Evolutionary conservation across 2,797 vertebrate species (phyloP).

Genomic region (Pseudochirops corinnae): DNA sequence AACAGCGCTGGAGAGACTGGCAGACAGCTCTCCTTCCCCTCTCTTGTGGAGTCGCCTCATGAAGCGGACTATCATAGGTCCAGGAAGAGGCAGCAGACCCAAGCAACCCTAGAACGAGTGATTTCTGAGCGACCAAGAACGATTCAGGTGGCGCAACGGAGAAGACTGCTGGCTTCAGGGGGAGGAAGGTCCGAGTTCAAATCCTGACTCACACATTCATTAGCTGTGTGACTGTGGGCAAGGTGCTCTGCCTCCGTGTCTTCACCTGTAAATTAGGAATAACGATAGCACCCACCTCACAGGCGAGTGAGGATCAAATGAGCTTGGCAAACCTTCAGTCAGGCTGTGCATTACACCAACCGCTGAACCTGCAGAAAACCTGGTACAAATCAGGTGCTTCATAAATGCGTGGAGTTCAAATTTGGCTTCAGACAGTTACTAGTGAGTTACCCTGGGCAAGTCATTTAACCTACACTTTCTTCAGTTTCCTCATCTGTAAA

Average conservation of each 20-base stretch:
- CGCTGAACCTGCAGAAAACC: not conserved
- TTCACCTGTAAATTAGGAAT: not conserved
- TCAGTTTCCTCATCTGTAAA: not conserved
- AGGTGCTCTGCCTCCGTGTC: not conserved
- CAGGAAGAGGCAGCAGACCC: not conserved
- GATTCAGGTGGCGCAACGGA: fast-evolving
- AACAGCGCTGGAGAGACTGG: not conserved
- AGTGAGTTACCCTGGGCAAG: not conserved
- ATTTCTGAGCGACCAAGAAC: not conserved
- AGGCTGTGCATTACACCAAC: not conserved
- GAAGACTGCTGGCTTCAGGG: not conserved
- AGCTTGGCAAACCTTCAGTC: not conserved
- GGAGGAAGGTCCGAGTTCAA: not conserved
- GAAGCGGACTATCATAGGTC: not conserved
- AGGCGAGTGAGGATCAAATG: not conserved
- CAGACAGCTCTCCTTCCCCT: not conserved
- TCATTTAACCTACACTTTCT: not conserved
- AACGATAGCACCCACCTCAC: not conserved
- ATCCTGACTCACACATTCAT: not conserved
- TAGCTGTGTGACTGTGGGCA: not conserved
- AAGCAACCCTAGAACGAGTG: not conserved
- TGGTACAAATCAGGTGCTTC: not conserved
- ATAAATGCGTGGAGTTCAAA: not conserved
- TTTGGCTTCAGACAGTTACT: not conserved
- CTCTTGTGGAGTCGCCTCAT: not conserved